Base-by-base conservation (phyloP, 2,888 invertebrate species). In the Drosophila nr. fundita region DNA sequence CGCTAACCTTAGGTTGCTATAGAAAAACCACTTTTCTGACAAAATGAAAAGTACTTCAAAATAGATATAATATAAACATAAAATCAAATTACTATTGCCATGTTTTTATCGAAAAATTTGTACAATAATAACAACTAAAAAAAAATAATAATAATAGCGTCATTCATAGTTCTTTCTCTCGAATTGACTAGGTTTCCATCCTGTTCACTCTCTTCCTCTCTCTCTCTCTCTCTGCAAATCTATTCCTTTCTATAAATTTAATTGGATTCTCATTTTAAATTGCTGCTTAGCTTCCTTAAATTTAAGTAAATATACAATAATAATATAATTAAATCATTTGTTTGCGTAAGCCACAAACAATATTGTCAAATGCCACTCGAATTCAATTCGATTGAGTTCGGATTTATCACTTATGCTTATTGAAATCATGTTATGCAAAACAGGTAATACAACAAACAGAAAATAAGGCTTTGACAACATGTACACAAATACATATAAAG, bases 371-470 rank as follows among this genome's bases (percentile, higher is more conserved):
- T 48, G 50, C 7, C 11, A 10, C 4, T 34, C 34, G 10, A 53
- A 15, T 13, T 21, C 21, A 30, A 55, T 55, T 24, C 18, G n/a
- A 4, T 55, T 55, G 27, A n/a, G 4, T 27, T 21, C 15, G 29
- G 38, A 27, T 29, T 29, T 40, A 45, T 24, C 27, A 27, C 15
- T 2, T 24, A 15, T 15, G 1, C 15, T 15, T 24, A 38, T 30
- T 29, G 38, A 58, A 59, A 40, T 40, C 4, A 15, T 30, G 13
- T 29, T 32, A 24, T 24, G 24, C 60, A 60, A 24, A 60, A 24
- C 60, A 13, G 42, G 32, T 4, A 45, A 45, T 40, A 7, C 32
- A 30, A 30, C 40, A 15, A 40, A 24, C 60, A 13, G 34, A 27
- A 15, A 45, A 45, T 32, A 24, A 30, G 10, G 27, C 34, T 34